phyloP scores from a whole-genome alignment of 2,113 vertebrate species.

The Hystrix cristata region DNA sequence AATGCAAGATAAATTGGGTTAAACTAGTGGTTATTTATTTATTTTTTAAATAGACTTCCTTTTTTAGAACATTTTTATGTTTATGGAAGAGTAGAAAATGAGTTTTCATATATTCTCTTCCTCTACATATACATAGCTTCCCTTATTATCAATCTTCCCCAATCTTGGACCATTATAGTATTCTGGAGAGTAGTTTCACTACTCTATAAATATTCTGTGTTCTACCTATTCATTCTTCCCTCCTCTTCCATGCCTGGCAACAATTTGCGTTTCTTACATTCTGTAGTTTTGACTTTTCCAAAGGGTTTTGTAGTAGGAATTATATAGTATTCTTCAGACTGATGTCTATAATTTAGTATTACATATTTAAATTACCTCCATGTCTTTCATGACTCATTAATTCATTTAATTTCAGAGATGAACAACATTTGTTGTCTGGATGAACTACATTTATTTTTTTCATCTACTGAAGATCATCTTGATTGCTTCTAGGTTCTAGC shows the following conservation, averaged over 20 bases:
- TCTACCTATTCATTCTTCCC: neutral
- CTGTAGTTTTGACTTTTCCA: neutral
- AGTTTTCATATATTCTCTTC: neutral
- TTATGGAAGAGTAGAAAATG: neutral
- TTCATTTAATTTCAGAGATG: neutral
- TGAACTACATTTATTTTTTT: neutral
- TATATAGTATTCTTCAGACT: neutral
- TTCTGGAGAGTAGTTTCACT: neutral
- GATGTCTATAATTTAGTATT: neutral
- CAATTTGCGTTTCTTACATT: neutral
- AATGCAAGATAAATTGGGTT: constrained; percentile 54
- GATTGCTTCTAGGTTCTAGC: neutral
- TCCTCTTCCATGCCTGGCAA: neutral
- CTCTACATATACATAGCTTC: fast-evolving
- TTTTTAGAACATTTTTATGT: neutral
- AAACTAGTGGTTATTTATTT: neutral
- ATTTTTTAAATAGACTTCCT: neutral
- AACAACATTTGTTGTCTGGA: neutral
- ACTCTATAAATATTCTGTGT: neutral
- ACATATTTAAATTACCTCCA: neutral
- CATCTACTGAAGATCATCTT: neutral
- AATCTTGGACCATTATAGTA: neutral
- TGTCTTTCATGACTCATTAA: neutral
- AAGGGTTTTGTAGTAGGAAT: neutral
- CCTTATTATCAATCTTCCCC: too few relatives aligned